These are phyloP conservation scores for Torymus tubicola DNA, from an alignment of 2,888 invertebrate genomes.

Conservation along the genomic window DNA sequence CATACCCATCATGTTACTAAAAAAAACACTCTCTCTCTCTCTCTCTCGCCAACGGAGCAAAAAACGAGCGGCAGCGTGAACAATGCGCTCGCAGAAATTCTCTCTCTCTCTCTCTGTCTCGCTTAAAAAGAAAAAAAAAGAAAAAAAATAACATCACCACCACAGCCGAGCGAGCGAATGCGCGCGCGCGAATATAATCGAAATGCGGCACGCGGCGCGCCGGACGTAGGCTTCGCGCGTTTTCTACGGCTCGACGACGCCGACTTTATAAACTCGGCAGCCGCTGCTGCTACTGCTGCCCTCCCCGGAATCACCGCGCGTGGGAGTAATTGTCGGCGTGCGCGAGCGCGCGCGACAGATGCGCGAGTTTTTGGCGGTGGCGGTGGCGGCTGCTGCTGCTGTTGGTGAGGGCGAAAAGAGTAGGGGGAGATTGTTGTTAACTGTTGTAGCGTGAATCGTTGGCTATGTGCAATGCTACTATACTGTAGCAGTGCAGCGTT, in stretches of 20 bases:
- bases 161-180: not conserved
- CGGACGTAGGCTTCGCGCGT: conserved; percentile 47
- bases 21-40: no score
- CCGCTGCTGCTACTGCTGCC: not conserved
- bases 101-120: conserved; percentile 7
- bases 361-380: no score
- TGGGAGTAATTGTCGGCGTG: no score
- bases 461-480: no score
- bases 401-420: no score
- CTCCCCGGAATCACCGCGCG: no score
- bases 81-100: conserved; percentile 24
- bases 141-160: conserved; percentile 24
- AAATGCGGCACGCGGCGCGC: conserved; percentile 53
- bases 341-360: no score
- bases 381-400: no score
- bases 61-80: not conserved
- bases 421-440: no score
- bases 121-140: conserved; percentile 10
- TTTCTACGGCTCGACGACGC: conserved; percentile 48
- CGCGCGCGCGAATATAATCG: conserved; percentile 48
- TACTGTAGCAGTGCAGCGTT: no score
- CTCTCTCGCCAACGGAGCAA: not conserved
- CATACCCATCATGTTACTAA: no score
- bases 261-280: conserved; percentile 49
- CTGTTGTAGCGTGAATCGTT: no score